These are phyloP conservation scores for Brachycybe producta DNA, from an alignment of 2,888 invertebrate genomes.

Conservation along the genomic window DNA sequence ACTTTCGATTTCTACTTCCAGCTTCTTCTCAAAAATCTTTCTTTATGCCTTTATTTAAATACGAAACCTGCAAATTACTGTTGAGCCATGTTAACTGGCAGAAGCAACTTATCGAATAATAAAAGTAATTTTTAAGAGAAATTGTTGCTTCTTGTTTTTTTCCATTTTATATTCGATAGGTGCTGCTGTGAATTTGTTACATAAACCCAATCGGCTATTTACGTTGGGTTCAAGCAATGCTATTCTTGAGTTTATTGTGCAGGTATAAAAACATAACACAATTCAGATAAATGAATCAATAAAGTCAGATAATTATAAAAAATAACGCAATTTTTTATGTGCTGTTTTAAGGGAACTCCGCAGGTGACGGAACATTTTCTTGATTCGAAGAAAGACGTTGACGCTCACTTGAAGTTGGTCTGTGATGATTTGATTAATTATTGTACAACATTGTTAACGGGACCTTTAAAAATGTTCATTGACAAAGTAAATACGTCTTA, in stretches of 20 bases:
- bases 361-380: conserved; percentile 80
- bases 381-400: conserved; percentile 93
- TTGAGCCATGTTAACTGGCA: too few relatives aligned
- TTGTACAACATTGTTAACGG: conserved; percentile 58
- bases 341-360: conserved; percentile 82
- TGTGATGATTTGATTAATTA: conserved; percentile 80
- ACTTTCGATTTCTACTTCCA: too few relatives aligned
- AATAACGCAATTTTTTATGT: not conserved
- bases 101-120: too few relatives aligned
- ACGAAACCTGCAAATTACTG: too few relatives aligned
- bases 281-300: not conserved
- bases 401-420: conserved; percentile 72
- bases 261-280: conserved; percentile 7
- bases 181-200: conserved; percentile 42
- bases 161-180: too few relatives aligned
- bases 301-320: not conserved
- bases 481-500: conserved; percentile 47
- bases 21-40: too few relatives aligned
- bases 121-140: too few relatives aligned
- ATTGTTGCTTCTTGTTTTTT: too few relatives aligned
- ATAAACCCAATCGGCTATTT: conserved; percentile 70
- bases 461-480: conserved; percentile 57
- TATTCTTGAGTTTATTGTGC: conserved; percentile 63
- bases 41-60: too few relatives aligned
- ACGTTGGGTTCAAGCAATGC: conserved; percentile 78